Evolutionary conservation across 2,888 invertebrate genomes (phyloP).

Genomic region (Ormyrus pomaceus): DNA sequence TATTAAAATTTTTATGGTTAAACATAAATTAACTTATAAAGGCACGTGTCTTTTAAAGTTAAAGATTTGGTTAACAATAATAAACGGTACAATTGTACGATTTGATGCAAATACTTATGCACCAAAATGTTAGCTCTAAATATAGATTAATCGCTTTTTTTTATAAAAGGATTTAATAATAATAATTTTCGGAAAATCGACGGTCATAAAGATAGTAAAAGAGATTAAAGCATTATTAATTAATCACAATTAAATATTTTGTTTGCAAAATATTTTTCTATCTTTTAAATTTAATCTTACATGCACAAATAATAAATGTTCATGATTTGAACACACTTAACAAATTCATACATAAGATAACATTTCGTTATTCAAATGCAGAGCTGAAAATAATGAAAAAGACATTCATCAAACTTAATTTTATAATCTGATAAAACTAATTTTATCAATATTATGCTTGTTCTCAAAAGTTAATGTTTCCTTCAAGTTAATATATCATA

Average conservation of each 20-base stretch:
- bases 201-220: neutral
- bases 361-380: neutral
- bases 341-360: neutral
- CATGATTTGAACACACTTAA: neutral
- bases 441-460: constrained; percentile 30
- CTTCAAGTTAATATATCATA: neutral
- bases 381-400: neutral
- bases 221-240: neutral
- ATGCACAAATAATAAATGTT: constrained; percentile 3
- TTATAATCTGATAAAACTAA: neutral
- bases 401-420: constrained; percentile 18
- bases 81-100: constrained; percentile 26
- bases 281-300: neutral
- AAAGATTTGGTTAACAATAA: constrained; percentile 32
- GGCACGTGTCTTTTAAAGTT: constrained; percentile 49
- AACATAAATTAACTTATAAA: constrained; percentile 49
- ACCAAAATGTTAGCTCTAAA: constrained; percentile 10
- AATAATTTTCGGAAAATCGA: neutral
- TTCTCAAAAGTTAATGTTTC: neutral
- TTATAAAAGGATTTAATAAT: neutral
- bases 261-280: neutral
- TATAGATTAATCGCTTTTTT: constrained; percentile 3
- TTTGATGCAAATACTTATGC: constrained; percentile 23
- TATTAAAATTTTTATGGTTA: constrained; percentile 23
- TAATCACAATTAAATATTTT: constrained; percentile 14